These are phyloP conservation scores for Papilio polyxenes DNA, from an alignment of 1,140 invertebrate genomes.

Conservation along the genomic window DNA sequence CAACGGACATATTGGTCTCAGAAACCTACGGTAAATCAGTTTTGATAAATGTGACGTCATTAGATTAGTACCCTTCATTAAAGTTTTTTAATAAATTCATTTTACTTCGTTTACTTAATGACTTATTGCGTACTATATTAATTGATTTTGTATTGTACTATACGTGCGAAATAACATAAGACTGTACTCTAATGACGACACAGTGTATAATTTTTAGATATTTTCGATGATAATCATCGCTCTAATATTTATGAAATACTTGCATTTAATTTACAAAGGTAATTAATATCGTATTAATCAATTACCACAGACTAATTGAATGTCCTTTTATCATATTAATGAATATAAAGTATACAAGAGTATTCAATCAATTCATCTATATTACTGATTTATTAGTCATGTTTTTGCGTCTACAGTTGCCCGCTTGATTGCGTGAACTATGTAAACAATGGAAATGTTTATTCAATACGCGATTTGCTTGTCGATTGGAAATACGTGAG, in stretches of 20 bases:
- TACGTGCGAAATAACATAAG: not conserved
- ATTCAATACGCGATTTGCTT: constrained; percentile 7
- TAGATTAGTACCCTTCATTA: too few relatives aligned
- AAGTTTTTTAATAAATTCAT: too few relatives aligned
- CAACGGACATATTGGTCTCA: too few relatives aligned
- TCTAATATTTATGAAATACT: not conserved
- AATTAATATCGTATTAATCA: not conserved
- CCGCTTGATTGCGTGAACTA: constrained; percentile 7
- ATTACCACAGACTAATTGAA: not conserved
- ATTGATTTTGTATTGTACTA: too few relatives aligned
- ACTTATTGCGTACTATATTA: too few relatives aligned
- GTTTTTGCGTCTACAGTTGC: not conserved
- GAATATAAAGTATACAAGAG: not conserved
- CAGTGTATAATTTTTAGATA: not conserved
- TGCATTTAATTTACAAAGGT: too few relatives aligned
- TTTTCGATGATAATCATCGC: not conserved
- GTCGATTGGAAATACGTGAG: not conserved
- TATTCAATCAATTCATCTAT: not conserved
- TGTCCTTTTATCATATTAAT: not conserved
- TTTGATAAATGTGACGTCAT: too few relatives aligned
- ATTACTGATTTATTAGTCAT: not conserved
- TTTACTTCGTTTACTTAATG: too few relatives aligned
- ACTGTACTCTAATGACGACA: not conserved
- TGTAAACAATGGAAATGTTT: constrained; percentile 5
- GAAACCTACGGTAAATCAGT: too few relatives aligned